phyloP scores from a whole-genome alignment of 2,113 vertebrate species.

The Pollimyrus isidori region DNA sequence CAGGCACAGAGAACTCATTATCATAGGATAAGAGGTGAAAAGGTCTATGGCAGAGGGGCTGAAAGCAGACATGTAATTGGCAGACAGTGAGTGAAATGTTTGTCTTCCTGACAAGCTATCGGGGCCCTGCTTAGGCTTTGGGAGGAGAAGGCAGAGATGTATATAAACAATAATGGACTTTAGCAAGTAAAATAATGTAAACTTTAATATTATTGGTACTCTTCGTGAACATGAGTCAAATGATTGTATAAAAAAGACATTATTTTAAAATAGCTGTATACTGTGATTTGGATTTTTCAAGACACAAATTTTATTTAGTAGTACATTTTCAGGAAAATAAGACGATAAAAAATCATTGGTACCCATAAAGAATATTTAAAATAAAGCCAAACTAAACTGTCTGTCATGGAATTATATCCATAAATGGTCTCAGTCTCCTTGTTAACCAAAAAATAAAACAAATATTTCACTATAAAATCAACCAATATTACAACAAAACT shows the following conservation, averaged over 20 bases:
- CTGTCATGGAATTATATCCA: neutral
- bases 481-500: neutral
- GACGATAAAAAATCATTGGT: neutral
- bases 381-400: neutral
- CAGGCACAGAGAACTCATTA: slow-evolving; percentile 43
- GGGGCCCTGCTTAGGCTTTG: neutral
- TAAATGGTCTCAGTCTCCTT: neutral
- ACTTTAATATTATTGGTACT: neutral
- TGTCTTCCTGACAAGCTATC: slow-evolving; percentile 33
- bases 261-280: neutral
- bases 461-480: neutral
- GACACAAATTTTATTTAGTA: neutral
- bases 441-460: neutral
- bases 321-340: neutral
- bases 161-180: slow-evolving; percentile 3
- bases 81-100: slow-evolving; percentile 35
- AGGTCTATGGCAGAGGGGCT: slow-evolving; percentile 35
- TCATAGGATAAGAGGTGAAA: slow-evolving; percentile 36
- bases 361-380: neutral
- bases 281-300: too few species aligned
- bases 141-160: neutral
- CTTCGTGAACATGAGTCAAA: neutral
- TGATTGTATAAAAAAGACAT: neutral
- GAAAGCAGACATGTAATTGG: slow-evolving; percentile 43
- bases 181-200: neutral